Base-by-base conservation (phyloP, 2,113 vertebrate genomes). In the Oreochromis tanganicae region DNA sequence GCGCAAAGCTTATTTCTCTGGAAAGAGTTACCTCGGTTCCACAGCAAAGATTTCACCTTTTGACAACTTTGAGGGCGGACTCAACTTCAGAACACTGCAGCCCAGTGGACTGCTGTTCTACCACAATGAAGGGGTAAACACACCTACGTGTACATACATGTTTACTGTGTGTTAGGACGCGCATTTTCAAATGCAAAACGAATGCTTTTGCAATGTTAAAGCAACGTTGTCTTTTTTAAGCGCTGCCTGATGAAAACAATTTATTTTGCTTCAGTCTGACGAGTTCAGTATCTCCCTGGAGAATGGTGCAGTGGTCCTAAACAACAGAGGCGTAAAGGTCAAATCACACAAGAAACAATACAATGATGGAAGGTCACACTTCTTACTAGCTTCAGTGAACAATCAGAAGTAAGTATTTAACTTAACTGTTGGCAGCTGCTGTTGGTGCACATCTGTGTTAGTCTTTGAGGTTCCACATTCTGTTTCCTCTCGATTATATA, bases 1-100 rank as follows among this genome's bases (percentile, higher is more conserved):
- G 56, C 98, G 97, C 10, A 97, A 97, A 92, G 98, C 97, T 1
- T 98, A 98, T 95, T 99, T 99, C 95, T 97, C 93, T 78, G 98
- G 99, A 11, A 96, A 97, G n/a, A 96, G 98, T 88, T 99, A 97
- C 94, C 96, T 99, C 90, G 94, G 97, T 73, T 98, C 99, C 54
- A 97, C 93, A 54, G 98, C 97, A 68, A 99, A 97, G 96, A 95
- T 97, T 38, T 97, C 97, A 17, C 97, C 97, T 46, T 97, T 98
- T 19, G 93, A 96, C 85, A 96, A 91, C 14, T 99, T 99, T 59
- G 99, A 99, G 95, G 98, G 97, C 89, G 99, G 98, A 34, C 97
- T 99, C 88, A 98, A 97, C 95, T 99, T 99, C 93, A 96, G 93
- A 92, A 99, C 98, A 0, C 82, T 97, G 71, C 97, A 98, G 87